Percentiles rank a stretch among this genome's conserved stretches.
Conservation (phyloP, 2,797 vertebrate genomes). For the Ctenochaetus hawaiiensis region DNA sequence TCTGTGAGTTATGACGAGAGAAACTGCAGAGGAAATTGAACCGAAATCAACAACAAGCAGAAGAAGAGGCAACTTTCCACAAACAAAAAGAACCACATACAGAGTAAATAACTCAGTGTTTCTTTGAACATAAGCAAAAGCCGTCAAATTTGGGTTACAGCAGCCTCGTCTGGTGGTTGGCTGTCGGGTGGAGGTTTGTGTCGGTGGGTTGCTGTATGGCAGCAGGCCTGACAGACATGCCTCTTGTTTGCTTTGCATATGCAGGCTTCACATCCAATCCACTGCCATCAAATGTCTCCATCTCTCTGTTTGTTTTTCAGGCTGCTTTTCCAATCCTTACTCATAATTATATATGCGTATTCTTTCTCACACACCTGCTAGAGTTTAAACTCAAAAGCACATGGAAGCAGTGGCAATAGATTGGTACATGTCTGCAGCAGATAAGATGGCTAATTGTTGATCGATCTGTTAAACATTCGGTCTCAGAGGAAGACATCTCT, state of each 20-base stretch:
- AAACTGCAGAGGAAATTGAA: conserved; percentile 3
- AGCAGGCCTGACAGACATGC: conserved; percentile 41
- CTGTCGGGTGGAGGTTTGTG: conserved; percentile 26
- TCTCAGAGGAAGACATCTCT: background rate
- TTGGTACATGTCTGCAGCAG: background rate
- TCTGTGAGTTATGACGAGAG: conserved; percentile 11
- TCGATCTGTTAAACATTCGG: background rate
- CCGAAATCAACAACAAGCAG: background rate
- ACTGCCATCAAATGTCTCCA: conserved; percentile 5
- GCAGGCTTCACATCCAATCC: conserved; percentile 56
- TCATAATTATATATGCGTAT: background rate
- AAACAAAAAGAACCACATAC: conserved; percentile 18
- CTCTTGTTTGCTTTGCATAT: conserved; percentile 56
- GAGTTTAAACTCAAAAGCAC: conserved; percentile 4
- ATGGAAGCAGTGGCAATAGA: background rate
- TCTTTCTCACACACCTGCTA: conserved; percentile 1
- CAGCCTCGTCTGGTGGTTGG: conserved; percentile 20
- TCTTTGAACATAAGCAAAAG: conserved; percentile 31
- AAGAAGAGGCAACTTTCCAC: background rate
- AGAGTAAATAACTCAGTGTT: conserved; percentile 21
- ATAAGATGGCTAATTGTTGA: background rate
- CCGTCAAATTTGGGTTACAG: conserved; percentile 14
- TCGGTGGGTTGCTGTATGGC: conserved; percentile 31
- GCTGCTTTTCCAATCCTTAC: conserved; percentile 12
- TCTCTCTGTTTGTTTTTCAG: conserved; percentile 26